Evolutionary conservation across 2,888 invertebrate genomes (phyloP), one percentile per base, ranked within the genome.

Genomic region (Acleris sparsana): DNA sequence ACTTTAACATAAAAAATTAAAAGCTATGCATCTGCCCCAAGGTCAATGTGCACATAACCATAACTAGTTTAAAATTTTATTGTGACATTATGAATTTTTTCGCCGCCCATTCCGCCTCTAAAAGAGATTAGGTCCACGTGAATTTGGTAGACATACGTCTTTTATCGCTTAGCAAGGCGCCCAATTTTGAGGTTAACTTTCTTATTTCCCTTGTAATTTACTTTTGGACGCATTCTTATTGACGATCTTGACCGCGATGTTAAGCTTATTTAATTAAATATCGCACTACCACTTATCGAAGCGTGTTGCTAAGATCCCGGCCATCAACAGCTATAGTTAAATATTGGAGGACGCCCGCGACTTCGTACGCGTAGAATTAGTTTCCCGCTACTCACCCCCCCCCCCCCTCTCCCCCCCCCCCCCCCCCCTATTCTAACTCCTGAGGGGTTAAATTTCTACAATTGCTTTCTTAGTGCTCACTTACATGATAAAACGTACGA

Each of bases 181-280:
- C 46, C n/a, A 20, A 5, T 52, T 58, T 58, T 59, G 49, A 49
- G 65, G 60, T 61, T 61, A 65, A 65, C 65, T 65, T 65, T 65
- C 65, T 61, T 55, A 60, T 60, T 56, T 55, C 56, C 60, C 65
- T 65, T 65, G 64, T 65, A 49, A n/a, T 16, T n/a, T 43, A 18
- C 25, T 13, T 33, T 33, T 56, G 17, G 25, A 46, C n/a, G 56
- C 20, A 57, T 57, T 46, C 9, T 46, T 25, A 29, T 29, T 44
- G 44, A 56, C 49, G 60, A 9, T 65, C 65, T 65, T 65, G 65
- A 61, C 65, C 65, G 60, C 25, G 55, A 56, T 63, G 39, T 65
- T 62, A 33, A 56, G 60, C 44, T 49, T 29, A 25, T 46, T 59
- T 55, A 25, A 56, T 46, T 22, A 16, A 46, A 17, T 33, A 53